Base-by-base conservation (phyloP, 2,113 vertebrate species). In the Petromus typicus region DNA sequence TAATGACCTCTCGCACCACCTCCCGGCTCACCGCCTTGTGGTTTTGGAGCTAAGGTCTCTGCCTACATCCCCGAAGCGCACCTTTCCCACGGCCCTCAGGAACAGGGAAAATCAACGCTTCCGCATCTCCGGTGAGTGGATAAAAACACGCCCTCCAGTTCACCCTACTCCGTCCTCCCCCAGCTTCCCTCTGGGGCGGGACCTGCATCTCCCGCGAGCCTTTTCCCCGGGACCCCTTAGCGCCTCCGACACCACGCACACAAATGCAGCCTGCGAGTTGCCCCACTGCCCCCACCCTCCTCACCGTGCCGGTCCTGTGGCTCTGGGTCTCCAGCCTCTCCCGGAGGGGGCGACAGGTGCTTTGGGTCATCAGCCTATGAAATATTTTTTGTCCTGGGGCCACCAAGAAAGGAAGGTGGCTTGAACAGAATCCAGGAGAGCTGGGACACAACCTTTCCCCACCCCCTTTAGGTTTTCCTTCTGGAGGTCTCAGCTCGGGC, bases 301-400 rank as follows among this genome's bases (percentile, higher is more conserved):
- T 95, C 96, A 94, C 85, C 91, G 3, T 6, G n/a, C 82, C 0
- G 78, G 48, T 88, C 87, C 48, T 4, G 59, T n/a, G 43, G n/a
- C 18, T 80, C 96, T 40, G 78, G 80, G 32, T 51, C 71, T 59
- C 89, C 85, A 17, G 90, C 83, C 96, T 92, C 64, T 94, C 95
- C 43, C 23, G 90, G 96, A 93, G 93, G 91, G 96, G 95, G 90
- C 43, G n/a, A 96, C 96, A 91, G 89, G 95, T 90, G 94, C 86
- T 94, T 84, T 76, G 96, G 86, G 84, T 69, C 86, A 79, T 83
- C 84, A 75, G 95, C 81, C 82, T 18, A 56, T 90, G 78, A 92
- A 87, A 48, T 78, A 59, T 40, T 82, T 85, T n/a, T 94, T 89
- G 89, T 96, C 91, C 94, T 57, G 86, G 94, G 93, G 89, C 94